Conservation (phyloP, 2,888 invertebrate species). For the Atrina japonica region DNA sequence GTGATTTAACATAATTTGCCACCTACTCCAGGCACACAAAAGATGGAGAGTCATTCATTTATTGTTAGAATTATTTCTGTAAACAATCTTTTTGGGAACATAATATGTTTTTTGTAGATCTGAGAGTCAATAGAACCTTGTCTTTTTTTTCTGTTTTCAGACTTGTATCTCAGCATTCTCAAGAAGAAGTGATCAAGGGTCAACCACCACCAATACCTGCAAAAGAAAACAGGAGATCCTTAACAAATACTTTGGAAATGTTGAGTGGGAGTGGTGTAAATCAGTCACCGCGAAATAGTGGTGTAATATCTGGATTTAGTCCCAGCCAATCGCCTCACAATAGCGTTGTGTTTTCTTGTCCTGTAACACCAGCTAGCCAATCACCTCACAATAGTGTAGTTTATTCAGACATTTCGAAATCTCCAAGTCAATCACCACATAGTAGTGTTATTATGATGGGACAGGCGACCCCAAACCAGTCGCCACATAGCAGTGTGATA, state of each 20-base stretch:
- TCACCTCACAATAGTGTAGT: conserved; percentile 59
- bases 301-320: conserved; percentile 14
- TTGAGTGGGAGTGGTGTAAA: conserved; percentile 45
- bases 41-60: too few relatives aligned
- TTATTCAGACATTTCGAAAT: conserved; percentile 46
- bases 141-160: conserved; percentile 42
- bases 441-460: conserved; percentile 42
- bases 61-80: too few relatives aligned
- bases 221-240: conserved; percentile 65
- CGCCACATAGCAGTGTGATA: conserved; percentile 57
- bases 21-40: too few relatives aligned
- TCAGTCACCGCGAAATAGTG: conserved; percentile 49
- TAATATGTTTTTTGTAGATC: too few relatives aligned
- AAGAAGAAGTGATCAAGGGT: conserved; percentile 47
- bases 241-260: conserved; percentile 59
- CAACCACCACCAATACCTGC: conserved; percentile 67
- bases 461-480: conserved; percentile 40
- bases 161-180: conserved; percentile 56
- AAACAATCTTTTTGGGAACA: too few relatives aligned
- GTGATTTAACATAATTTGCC: too few relatives aligned
- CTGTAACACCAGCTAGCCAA: conserved; percentile 44
- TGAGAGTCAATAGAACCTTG: too few relatives aligned
- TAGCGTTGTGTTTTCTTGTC: conserved; percentile 53
- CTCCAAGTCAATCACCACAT: conserved; percentile 52
- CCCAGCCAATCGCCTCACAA: conserved; percentile 54